Percentiles rank a stretch among this genome's conserved stretches.
phyloP scores from a whole-genome alignment of 2,113 vertebrate species.

The Tapirus terrestris region DNA sequence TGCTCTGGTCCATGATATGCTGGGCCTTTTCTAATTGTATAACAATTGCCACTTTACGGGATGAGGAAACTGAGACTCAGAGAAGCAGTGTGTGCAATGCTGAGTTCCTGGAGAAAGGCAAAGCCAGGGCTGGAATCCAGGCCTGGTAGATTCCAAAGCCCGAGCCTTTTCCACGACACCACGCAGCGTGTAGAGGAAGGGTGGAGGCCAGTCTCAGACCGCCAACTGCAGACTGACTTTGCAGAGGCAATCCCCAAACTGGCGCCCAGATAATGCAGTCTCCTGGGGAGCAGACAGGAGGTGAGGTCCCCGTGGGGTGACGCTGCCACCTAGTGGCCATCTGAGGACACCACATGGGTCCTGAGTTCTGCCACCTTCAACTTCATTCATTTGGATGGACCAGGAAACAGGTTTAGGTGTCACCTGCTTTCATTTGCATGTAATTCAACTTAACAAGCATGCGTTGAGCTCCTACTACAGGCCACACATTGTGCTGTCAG shows the following conservation, averaged over 20 bases:
- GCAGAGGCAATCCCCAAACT: neutral
- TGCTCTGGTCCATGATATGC: too few species aligned
- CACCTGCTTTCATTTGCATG: neutral
- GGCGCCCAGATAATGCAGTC: neutral
- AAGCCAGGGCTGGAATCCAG: neutral
- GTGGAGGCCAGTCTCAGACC: neutral
- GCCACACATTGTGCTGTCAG: neutral
- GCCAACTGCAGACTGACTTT: neutral
- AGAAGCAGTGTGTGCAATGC: neutral
- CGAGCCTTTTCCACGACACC: neutral
- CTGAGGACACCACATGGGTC: neutral
- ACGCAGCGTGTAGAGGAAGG: neutral
- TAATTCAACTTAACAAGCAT: neutral
- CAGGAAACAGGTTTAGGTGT: neutral
- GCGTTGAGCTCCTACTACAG: neutral
- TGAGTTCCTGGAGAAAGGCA: neutral
- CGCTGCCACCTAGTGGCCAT: slow-evolving; percentile 64
- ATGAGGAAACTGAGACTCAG: neutral
- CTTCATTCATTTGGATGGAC: neutral
- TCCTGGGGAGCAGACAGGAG: neutral
- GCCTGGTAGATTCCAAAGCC: neutral
- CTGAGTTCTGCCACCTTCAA: neutral
- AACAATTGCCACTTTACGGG: neutral
- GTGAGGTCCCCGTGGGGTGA: neutral
- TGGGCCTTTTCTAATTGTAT: neutral